Conservation (phyloP, 1,140 invertebrate genomes). For the Monomorium pharaonis region DNA sequence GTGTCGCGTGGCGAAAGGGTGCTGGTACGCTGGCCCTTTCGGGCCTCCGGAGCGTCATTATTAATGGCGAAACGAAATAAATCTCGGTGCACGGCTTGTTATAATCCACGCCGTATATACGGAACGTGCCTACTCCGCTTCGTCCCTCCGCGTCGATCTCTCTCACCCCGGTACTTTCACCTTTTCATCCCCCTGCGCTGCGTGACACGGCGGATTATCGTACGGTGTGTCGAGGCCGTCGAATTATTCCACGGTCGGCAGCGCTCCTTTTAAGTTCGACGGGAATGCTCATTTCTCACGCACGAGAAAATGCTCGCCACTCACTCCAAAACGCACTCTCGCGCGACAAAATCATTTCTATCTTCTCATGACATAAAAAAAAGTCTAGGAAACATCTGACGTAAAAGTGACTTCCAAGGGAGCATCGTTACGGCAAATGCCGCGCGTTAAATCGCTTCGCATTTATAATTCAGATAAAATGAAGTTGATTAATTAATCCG, state of each 20-base stretch:
- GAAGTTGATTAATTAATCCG: background rate
- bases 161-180: slow-evolving; percentile 5
- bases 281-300: slow-evolving; percentile 62
- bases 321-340: background rate
- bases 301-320: background rate
- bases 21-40: slow-evolving; percentile 36
- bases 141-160: background rate
- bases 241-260: slow-evolving; percentile 53
- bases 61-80: slow-evolving; percentile 73
- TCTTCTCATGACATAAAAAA: background rate
- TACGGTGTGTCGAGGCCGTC: slow-evolving; percentile 55
- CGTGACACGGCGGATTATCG: slow-evolving; percentile 66
- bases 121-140: slow-evolving; percentile 26
- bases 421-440: background rate
- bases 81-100: slow-evolving; percentile 70
- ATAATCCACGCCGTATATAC: slow-evolving; percentile 69
- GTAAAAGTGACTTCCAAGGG: background rate
- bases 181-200: background rate
- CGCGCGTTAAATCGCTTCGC: background rate
- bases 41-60: slow-evolving; percentile 48
- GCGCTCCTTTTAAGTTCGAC: slow-evolving; percentile 44
- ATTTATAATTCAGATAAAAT: background rate
- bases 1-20: slow-evolving; percentile 68
- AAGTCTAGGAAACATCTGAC: background rate
- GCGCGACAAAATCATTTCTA: background rate